Evolutionary conservation across 1,140 invertebrate species (phyloP).

Genomic region (Muscidifurax raptorellus): DNA sequence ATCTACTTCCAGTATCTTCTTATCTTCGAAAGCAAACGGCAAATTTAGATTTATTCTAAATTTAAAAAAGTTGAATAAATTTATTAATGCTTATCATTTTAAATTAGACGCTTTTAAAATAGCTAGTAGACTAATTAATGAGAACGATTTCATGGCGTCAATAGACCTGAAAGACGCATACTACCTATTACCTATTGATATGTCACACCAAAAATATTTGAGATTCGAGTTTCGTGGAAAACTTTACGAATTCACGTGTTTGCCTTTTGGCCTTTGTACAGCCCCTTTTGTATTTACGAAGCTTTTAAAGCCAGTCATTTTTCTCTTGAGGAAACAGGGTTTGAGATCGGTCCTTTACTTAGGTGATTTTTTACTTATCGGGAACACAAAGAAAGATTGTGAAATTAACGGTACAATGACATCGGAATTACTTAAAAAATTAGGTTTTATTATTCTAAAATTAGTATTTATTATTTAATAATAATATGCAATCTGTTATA

Average conservation of each 20-base stretch:
- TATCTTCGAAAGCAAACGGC: constrained; percentile 6
- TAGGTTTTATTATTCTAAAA: not conserved
- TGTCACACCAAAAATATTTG: constrained; percentile 5
- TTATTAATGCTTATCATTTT: constrained; percentile 23
- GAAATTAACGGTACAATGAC: not conserved
- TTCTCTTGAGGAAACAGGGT: not conserved
- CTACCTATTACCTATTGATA: not conserved
- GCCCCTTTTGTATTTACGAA: constrained; percentile 35
- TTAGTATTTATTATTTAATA: no score
- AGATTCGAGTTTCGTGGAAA: not conserved
- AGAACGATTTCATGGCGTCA: not conserved
- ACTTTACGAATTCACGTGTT: constrained; percentile 29
- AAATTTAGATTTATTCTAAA: constrained; percentile 25
- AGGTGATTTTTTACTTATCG: constrained; percentile 14
- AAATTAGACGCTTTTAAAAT: constrained; percentile 43
- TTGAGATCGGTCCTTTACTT: constrained; percentile 20
- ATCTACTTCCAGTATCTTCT: constrained; percentile 38
- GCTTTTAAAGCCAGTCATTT: constrained; percentile 23
- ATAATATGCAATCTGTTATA: constrained; percentile 34
- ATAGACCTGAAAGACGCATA: no score
- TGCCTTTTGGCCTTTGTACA: constrained; percentile 37
- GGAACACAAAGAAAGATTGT: not conserved
- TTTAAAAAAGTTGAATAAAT: constrained; percentile 41
- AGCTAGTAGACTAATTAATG: not conserved
- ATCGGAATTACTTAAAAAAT: not conserved